These are phyloP conservation scores for Setophaga petechia DNA, from an alignment of 2,113 vertebrate species.

Conservation along the genomic window DNA sequence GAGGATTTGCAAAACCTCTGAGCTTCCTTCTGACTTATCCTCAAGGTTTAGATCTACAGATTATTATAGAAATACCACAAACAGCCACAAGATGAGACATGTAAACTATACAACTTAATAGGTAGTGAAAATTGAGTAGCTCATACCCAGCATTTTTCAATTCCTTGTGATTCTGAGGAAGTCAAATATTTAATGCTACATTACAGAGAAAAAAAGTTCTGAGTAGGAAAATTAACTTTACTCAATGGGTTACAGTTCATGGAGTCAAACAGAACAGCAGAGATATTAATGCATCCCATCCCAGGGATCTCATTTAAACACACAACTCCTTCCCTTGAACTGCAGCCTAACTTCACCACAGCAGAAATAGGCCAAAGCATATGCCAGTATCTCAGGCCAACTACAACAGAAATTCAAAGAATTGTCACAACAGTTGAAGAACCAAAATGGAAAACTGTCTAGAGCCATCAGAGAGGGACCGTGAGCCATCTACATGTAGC, in stretches of 20 bases:
- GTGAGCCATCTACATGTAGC: not conserved
- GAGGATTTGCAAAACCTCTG: not conserved
- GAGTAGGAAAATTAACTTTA: not conserved
- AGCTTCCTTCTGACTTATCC: not conserved
- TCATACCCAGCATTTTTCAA: not conserved
- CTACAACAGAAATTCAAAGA: not conserved
- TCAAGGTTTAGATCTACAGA: not conserved
- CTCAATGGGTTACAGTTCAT: not conserved
- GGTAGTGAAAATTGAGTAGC: not conserved
- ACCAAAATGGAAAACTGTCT: not conserved
- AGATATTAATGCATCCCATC: not conserved
- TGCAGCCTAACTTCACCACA: not conserved
- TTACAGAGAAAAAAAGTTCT: not conserved
- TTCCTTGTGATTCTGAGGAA: not conserved
- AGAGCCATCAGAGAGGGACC: not conserved
- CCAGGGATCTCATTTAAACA: not conserved
- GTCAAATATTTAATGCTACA: not conserved
- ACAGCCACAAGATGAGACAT: not conserved
- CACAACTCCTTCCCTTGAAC: rapidly evolving
- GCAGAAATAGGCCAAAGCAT: not conserved
- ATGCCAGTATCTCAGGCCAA: not conserved
- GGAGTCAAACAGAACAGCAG: not conserved
- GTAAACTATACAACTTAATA: not conserved
- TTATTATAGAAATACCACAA: not conserved
- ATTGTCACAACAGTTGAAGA: not conserved